A percentile compares a stretch with the other conserved stretches of the same genome.
Conservation (phyloP, 2,113 vertebrate genomes). For the Paedocypris sp. region DNA sequence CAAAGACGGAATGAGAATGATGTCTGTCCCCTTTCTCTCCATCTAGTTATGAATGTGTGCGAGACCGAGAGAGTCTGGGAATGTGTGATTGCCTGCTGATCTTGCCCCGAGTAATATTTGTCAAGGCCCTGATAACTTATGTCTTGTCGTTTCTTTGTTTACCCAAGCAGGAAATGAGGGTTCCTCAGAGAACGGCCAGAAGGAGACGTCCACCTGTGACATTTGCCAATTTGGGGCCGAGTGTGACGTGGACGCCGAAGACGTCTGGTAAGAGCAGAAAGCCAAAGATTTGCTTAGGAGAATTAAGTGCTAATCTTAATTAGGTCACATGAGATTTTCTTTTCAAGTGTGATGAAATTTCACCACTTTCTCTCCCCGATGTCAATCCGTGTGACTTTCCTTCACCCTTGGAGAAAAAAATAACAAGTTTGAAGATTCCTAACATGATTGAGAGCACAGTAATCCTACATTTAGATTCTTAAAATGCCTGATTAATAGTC, state of each 20-base stretch:
- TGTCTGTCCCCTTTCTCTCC: conserved; percentile 3
- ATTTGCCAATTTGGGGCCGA: conserved; percentile 98
- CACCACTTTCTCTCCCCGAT: too few relatives aligned
- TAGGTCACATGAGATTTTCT: too few relatives aligned
- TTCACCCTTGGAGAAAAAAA: too few relatives aligned
- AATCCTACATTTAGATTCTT: too few relatives aligned
- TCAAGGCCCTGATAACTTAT: neutral
- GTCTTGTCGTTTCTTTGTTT: conserved; percentile 39
- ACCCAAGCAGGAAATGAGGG: conserved; percentile 86
- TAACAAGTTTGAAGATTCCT: too few relatives aligned
- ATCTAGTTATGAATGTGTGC: neutral
- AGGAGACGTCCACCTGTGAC: conserved; percentile 96
- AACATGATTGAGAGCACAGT: too few relatives aligned
- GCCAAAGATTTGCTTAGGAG: neutral
- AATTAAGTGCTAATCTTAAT: too few relatives aligned
- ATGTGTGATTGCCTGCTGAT: neutral
- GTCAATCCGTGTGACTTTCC: too few relatives aligned
- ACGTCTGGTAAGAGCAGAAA: conserved; percentile 78
- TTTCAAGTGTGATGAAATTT: too few relatives aligned
- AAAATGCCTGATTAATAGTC: too few relatives aligned
- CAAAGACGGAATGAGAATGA: conserved; percentile 28
- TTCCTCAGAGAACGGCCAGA: conserved; percentile 88
- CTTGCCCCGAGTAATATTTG: neutral
- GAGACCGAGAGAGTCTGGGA: neutral
- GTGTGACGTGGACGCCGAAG: conserved; percentile 96